A percentile compares a stretch with the other conserved stretches of the same genome.
These are phyloP conservation scores for Leguminivora glycinivorella DNA, from an alignment of 1,140 invertebrate genomes.

Conservation along the genomic window DNA sequence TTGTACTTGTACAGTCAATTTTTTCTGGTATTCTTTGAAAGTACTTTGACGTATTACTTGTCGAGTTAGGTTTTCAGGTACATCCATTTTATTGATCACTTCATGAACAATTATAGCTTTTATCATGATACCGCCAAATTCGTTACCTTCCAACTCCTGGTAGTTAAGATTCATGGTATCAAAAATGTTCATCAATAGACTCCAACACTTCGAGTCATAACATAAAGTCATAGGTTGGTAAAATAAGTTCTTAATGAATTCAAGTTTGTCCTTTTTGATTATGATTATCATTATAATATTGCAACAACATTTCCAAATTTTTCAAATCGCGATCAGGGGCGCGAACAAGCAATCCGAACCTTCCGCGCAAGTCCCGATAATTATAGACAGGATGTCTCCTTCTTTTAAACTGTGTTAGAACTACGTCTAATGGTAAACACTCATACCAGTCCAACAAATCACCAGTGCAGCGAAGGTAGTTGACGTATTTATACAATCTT, in stretches of 20 bases:
- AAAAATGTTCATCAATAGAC: slow-evolving; percentile 53
- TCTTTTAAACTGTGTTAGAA: slow-evolving; percentile 48
- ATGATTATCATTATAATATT: slow-evolving; percentile 55
- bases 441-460: slow-evolving; percentile 53
- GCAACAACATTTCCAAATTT: slow-evolving; percentile 44
- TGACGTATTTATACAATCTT: not conserved
- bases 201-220: slow-evolving; percentile 51
- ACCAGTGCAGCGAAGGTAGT: not conserved
- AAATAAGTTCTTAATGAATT: not conserved
- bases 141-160: slow-evolving; percentile 38
- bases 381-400: not conserved
- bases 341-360: slow-evolving; percentile 46
- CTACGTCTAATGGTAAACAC: slow-evolving; percentile 51
- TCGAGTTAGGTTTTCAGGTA: slow-evolving; percentile 56
- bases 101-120: slow-evolving; percentile 50
- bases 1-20: slow-evolving; percentile 44
- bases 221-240: slow-evolving; percentile 28
- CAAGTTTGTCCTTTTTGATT: slow-evolving; percentile 25
- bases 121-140: slow-evolving; percentile 37
- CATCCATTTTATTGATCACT: slow-evolving; percentile 39
- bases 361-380: slow-evolving; percentile 46
- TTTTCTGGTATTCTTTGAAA: slow-evolving; percentile 42
- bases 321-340: slow-evolving; percentile 42
- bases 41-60: slow-evolving; percentile 50
- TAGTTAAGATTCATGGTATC: slow-evolving; percentile 53